A percentile compares a stretch with the other conserved stretches of the same genome.
Evolutionary conservation across 2,888 invertebrate genomes (phyloP).

Genomic region (Phengaris alcon): DNA sequence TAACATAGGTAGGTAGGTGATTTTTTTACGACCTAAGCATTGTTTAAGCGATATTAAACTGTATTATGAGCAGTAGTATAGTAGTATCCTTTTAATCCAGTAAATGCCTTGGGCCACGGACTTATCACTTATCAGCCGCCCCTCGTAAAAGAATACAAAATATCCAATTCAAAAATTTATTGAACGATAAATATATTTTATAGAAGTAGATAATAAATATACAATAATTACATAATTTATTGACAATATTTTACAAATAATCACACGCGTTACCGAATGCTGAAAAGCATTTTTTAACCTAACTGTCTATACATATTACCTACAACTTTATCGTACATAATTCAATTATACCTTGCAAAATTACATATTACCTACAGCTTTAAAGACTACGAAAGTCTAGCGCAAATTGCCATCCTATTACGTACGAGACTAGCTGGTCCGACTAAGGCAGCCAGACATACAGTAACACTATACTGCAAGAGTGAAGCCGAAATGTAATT

Average conservation of each 20-base stretch:
- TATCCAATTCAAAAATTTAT: background rate
- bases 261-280: background rate
- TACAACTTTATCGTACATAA: too few species aligned
- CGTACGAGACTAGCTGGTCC: background rate
- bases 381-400: background rate
- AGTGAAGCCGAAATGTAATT: too few species aligned
- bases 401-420: background rate
- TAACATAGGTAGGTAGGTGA: too few species aligned
- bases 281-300: background rate
- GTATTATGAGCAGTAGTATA: too few species aligned
- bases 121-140: too few species aligned
- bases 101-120: too few species aligned
- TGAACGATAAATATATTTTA: background rate
- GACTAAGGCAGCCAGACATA: background rate
- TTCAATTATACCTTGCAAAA: too few species aligned
- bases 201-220: slow-evolving; percentile 1
- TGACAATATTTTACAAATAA: slow-evolving; percentile 1
- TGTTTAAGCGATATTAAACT: too few species aligned
- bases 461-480: background rate
- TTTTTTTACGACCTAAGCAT: too few species aligned
- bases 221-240: slow-evolving; percentile 19
- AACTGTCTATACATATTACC: slow-evolving; percentile 3
- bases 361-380: background rate
- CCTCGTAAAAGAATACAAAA: too few species aligned
- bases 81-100: too few species aligned